Evolutionary conservation across 2,888 invertebrate species (phyloP).

Genomic region (Tetrapedia diversipes): DNA sequence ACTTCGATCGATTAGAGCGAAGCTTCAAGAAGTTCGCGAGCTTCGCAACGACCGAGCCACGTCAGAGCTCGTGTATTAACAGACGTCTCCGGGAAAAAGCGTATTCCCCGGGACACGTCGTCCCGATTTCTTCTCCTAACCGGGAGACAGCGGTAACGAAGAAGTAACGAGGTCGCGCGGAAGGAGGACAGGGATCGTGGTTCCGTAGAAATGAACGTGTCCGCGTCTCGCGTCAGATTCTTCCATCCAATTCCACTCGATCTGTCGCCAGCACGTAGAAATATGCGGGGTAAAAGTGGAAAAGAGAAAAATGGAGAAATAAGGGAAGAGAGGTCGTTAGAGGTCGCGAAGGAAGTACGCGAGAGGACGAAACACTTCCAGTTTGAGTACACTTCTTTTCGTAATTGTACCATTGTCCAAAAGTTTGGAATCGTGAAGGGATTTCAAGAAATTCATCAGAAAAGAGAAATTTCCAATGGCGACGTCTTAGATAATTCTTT

Average conservation of each 20-base stretch:
- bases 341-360: not conserved
- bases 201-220: conserved; percentile 31
- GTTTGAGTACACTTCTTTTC: no score
- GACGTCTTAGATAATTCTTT: no score
- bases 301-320: not conserved
- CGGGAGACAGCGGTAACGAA: conserved; percentile 19
- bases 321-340: not conserved
- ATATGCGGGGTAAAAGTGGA: not conserved
- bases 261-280: conserved; percentile 16
- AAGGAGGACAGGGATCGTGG: conserved; percentile 3
- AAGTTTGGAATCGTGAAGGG: no score
- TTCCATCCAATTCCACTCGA: conserved; percentile 29
- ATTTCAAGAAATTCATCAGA: no score
- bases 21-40: not conserved
- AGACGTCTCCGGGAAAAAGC: not conserved
- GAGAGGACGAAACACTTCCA: not conserved
- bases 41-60: not conserved
- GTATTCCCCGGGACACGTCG: conserved; percentile 6
- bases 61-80: not conserved
- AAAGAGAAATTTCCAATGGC: no score
- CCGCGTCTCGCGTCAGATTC: conserved; percentile 28
- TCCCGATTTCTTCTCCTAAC: conserved; percentile 2
- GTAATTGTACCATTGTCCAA: no score
- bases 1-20: not conserved
- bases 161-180: conserved; percentile 36